Base-by-base conservation (phyloP, 2,888 invertebrate genomes). In the Oxyscelio sp. region DNA sequence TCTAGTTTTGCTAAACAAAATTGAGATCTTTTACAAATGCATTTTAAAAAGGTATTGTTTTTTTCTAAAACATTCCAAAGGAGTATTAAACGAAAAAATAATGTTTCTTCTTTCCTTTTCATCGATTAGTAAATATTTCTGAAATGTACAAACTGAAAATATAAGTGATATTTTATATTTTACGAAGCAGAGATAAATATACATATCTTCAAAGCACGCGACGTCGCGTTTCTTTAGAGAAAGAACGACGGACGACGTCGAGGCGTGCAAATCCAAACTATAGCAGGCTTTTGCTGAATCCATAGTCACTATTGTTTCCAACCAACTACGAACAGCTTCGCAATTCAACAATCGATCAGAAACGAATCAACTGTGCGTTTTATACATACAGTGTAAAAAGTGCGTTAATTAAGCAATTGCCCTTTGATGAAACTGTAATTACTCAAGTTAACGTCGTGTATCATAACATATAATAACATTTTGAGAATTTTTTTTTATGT, bases 351-450 rank as follows among this genome's bases (percentile, higher is more conserved):
- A n/a, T n/a, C 31, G 21, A 59, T 59, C 38, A 34, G 21, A 45
- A 34, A 17, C 13, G 73, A 61, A 45, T 40, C 13, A 74, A 54
- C 19, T 52, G 43, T 52, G 66, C 38, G 50, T 82, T 79, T 84
- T 79, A 85, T 77, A 40, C 43, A 83, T 43, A 85, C 82, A 71
- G 54, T 83, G 80, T 84, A 83, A 81, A 82, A 83, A 83, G 74
- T 74, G 63, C 21, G 11, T 58, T 17, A 2, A 24, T 19, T 17
- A 11, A 13, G 15, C 17, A 27, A 34, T 34, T 27, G 27, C 21
- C 4, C 13, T 38, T 34, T 38, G 4, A 50, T n/a, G 17, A 59
- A 56, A 68, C 27, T 56, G 45, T 43, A 68, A 56, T 52, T 56
- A 68, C 27, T 43, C 43, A 31, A 17, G 27, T 68, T 24, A 48